Conservation (phyloP, 2,113 vertebrate genomes). For the Varanus komodoensis region DNA sequence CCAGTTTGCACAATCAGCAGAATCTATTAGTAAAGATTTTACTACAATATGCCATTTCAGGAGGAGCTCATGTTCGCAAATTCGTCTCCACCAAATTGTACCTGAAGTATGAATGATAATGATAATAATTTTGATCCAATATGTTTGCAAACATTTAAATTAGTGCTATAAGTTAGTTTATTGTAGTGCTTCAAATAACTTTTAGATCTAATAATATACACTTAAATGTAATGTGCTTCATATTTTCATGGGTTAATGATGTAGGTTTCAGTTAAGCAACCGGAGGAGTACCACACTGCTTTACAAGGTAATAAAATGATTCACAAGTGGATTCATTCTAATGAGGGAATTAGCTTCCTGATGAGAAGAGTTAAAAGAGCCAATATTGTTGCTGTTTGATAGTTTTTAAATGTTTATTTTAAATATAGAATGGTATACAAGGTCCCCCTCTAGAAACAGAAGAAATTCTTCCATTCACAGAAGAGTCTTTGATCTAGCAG, state of each 20-base stretch:
- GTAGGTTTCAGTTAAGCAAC: conserved; percentile 12
- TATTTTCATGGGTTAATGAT: background rate
- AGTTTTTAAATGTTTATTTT: conserved; percentile 1
- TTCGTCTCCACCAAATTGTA: too few species aligned
- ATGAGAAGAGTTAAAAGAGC: background rate
- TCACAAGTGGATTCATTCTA: conserved; percentile 17
- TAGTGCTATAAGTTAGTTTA: background rate
- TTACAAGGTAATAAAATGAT: conserved; percentile 17
- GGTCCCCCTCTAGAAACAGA: background rate
- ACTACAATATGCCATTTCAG: too few species aligned
- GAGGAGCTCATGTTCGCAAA: too few species aligned
- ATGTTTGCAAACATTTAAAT: background rate
- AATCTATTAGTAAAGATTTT: too few species aligned
- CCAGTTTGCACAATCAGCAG: too few species aligned
- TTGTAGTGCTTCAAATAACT: background rate
- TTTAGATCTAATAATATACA: background rate
- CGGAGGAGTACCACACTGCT: background rate
- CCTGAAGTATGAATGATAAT: too few species aligned
- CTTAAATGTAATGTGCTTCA: background rate
- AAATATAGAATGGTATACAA: background rate
- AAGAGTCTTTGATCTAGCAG: background rate
- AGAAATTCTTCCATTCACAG: background rate
- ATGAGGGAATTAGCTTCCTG: conserved; percentile 13
- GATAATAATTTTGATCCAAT: background rate
- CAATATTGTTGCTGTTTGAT: background rate